Conservation (phyloP, 2,888 invertebrate species). For the Chrysomela aeneicollis region DNA sequence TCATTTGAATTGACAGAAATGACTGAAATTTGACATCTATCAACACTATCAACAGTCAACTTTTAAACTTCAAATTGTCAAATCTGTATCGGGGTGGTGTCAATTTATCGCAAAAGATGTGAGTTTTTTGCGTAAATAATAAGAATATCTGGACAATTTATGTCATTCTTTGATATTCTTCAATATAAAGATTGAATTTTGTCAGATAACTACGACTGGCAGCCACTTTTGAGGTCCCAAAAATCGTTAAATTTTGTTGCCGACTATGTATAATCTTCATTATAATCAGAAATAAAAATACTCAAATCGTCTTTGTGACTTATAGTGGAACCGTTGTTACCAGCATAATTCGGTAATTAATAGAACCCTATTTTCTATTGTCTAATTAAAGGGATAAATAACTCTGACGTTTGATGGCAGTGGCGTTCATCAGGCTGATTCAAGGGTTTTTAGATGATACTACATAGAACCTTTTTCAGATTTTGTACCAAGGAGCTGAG, state of each 20-base stretch:
- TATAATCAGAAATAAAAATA: neutral
- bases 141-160: conserved; percentile 26
- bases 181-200: neutral
- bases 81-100: conserved; percentile 57
- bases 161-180: conserved; percentile 22
- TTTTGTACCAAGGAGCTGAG: conserved; percentile 27
- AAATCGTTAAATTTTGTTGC: neutral
- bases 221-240: neutral
- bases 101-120: conserved; percentile 58
- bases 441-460: neutral
- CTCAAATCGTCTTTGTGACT: neutral
- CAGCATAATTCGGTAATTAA: neutral
- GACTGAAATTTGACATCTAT: conserved; percentile 30
- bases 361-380: neutral
- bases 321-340: neutral
- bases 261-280: neutral
- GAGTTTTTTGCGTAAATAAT: conserved; percentile 54
- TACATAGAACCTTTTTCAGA: conserved; percentile 30
- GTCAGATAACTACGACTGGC: neutral
- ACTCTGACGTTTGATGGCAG: conserved; percentile 32
- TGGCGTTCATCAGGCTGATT: conserved; percentile 24
- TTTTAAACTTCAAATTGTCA: conserved; percentile 32
- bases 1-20: no score
- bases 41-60: no score
- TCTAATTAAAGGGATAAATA: conserved; percentile 22